These are phyloP conservation scores for Yponomeuta cagnagella DNA, from an alignment of 2,888 invertebrate genomes.

Conservation along the genomic window DNA sequence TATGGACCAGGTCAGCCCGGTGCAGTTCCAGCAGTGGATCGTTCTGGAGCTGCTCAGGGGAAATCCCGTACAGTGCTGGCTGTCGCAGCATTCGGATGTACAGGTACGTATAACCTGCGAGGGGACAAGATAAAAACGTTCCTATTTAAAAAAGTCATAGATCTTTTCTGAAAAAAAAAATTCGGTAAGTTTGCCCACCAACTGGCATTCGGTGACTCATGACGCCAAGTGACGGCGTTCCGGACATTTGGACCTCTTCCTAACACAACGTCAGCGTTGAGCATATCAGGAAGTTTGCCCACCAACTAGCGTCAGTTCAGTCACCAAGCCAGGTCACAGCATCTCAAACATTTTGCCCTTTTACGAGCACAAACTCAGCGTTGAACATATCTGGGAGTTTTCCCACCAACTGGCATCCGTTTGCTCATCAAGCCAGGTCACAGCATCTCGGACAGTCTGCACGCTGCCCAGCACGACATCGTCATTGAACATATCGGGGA, in stretches of 20 bases:
- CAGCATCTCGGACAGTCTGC: constrained; percentile 89
- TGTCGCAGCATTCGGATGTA: constrained; percentile 96
- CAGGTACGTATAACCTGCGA: constrained; percentile 94
- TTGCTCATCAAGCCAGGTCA: constrained; percentile 93
- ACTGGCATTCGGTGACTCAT: no score
- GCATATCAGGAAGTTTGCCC: neutral
- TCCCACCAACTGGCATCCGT: constrained; percentile 93
- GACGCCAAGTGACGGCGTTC: no score
- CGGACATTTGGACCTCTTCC: constrained; percentile 60
- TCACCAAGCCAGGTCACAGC: constrained; percentile 94
- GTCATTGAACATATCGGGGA: constrained; percentile 98
- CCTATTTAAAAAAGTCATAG: no score
- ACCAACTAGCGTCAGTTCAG: constrained; percentile 19
- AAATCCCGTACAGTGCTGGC: constrained; percentile 93
- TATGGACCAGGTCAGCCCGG: constrained; percentile 95
- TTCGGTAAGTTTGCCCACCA: no score
- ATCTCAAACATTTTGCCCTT: constrained; percentile 89
- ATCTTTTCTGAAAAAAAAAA: no score
- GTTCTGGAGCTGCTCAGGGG: constrained; percentile 84
- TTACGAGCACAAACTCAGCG: constrained; percentile 97
- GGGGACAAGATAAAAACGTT: no score
- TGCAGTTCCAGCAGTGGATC: constrained; percentile 92
- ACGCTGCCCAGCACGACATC: constrained; percentile 98
- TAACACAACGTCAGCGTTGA: constrained; percentile 96
- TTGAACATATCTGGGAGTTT: constrained; percentile 98